Base-by-base conservation (phyloP, 2,888 invertebrate species). In the Dolomedes plantarius region DNA sequence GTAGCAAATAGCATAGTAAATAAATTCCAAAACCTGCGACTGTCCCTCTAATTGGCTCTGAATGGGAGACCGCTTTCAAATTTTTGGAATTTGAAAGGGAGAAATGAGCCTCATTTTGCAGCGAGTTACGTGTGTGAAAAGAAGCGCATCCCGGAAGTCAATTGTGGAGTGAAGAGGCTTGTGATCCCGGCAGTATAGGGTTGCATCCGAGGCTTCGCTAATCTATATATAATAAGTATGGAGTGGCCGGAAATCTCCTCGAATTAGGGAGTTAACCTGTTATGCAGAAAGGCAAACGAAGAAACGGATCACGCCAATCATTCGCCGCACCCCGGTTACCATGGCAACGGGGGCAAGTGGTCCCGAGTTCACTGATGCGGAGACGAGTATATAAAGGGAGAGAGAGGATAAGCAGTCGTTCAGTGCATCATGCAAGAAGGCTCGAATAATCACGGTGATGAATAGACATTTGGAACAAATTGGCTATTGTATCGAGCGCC, bases 391-490 rank as follows among this genome's bases (percentile, higher is more conserved):
- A 80, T 80, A 80, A 75, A 75, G 81, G 74, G 69, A 69, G 69
- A 69, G 76, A 74, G 74, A 39, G 67, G 27, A 65, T 31, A 39
- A 36, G 32, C 71, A 78, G 73, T 82, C 80, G 73, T 72, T 79
- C 80, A 56, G 67, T 74, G 76, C 76, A 83, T 83, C 76, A 71
- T 65, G 72, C 41, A 71, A 76, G 76, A 73, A 73, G 77, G 77
- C 83, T 73, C 77, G 81, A 87, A 87, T 87, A 87, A 87, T 87
- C 87, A 76, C 69, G 78, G 82, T 87, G 87, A 87, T 87, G 87
- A 87, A 87, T 87, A 87, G 87, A 82, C 87, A 87, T 87, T 87
- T 78, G 78, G 87, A 87, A 87, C 87, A 87, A 87, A 87, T 87
- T 87, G 87, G 87, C 87, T 87, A 87, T 82, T 87, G 87, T 87